Evolutionary conservation across 2,888 invertebrate genomes (phyloP).

Genomic region (Agonopterix subpropinquella): DNA sequence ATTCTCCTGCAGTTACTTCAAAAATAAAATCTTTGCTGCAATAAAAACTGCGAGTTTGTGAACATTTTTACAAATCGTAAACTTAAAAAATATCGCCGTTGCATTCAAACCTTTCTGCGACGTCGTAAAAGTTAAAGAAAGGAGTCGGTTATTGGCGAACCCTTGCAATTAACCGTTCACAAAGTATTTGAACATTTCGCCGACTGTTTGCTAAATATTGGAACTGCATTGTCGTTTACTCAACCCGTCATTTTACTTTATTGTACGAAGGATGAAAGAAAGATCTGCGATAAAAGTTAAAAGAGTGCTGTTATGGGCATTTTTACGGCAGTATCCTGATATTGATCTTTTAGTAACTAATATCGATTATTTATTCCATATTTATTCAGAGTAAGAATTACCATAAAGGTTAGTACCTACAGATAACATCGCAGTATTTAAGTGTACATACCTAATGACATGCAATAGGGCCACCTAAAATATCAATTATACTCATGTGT

Average conservation of each 20-base stretch:
- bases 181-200: slow-evolving; percentile 17
- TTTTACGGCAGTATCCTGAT: slow-evolving; percentile 19
- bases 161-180: slow-evolving; percentile 52
- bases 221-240: slow-evolving; percentile 35
- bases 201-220: slow-evolving; percentile 52
- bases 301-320: slow-evolving; percentile 5
- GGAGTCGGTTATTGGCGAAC: slow-evolving; percentile 56
- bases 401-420: too few species aligned
- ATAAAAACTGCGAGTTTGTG: too few species aligned
- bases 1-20: too few species aligned
- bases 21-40: too few species aligned
- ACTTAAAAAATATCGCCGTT: slow-evolving; percentile 9
- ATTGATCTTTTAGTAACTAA: too few species aligned
- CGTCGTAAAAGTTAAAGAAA: slow-evolving; percentile 46
- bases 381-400: too few species aligned
- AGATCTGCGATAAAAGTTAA: slow-evolving; percentile 17
- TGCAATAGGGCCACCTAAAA: too few species aligned
- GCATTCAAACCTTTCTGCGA: slow-evolving; percentile 33
- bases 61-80: slow-evolving; percentile 1
- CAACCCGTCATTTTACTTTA: slow-evolving; percentile 48
- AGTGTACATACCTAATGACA: too few species aligned
- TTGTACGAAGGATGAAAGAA: slow-evolving; percentile 31
- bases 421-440: too few species aligned
- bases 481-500: too few species aligned
- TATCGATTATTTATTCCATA: too few species aligned